Conservation (phyloP, 2,888 invertebrate genomes). For the Cremastinae sp. region DNA sequence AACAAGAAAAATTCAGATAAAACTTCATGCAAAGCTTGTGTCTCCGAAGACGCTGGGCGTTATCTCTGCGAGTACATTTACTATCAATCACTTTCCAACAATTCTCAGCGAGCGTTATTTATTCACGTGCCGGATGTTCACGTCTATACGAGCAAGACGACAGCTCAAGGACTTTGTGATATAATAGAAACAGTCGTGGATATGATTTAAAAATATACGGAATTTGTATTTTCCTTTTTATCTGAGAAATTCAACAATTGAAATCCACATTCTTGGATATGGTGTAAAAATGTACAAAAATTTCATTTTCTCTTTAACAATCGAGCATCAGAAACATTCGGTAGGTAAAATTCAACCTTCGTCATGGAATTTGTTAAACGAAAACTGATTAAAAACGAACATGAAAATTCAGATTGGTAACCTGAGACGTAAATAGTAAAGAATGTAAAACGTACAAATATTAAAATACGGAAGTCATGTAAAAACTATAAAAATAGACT, state of each 20-base stretch:
- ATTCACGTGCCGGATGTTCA: constrained; percentile 89
- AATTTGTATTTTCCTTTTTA: too few relatives aligned
- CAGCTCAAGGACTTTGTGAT: constrained; percentile 82
- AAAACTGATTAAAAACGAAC: background rate
- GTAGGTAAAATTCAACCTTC: background rate
- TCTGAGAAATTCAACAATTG: too few relatives aligned
- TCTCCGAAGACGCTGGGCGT: constrained; percentile 86
- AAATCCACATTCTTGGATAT: constrained; percentile 66
- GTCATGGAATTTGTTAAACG: background rate
- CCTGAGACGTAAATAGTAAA: too few relatives aligned
- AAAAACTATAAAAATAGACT: background rate
- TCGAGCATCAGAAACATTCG: constrained; percentile 1
- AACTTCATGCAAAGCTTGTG: constrained; percentile 77
- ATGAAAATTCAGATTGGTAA: too few relatives aligned
- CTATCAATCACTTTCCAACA: constrained; percentile 87
- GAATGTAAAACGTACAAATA: constrained; percentile 5
- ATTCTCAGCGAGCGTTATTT: constrained; percentile 85
- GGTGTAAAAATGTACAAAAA: background rate
- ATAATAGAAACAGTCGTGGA: constrained; percentile 76
- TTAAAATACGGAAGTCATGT: background rate
- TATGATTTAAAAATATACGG: background rate
- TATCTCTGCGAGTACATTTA: constrained; percentile 92
- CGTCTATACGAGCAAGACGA: constrained; percentile 83
- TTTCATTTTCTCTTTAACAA: background rate
- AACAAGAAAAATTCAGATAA: constrained; percentile 78